These are phyloP conservation scores for Oncorhynchus masou DNA, from an alignment of 2,113 vertebrate species.

Conservation along the genomic window DNA sequence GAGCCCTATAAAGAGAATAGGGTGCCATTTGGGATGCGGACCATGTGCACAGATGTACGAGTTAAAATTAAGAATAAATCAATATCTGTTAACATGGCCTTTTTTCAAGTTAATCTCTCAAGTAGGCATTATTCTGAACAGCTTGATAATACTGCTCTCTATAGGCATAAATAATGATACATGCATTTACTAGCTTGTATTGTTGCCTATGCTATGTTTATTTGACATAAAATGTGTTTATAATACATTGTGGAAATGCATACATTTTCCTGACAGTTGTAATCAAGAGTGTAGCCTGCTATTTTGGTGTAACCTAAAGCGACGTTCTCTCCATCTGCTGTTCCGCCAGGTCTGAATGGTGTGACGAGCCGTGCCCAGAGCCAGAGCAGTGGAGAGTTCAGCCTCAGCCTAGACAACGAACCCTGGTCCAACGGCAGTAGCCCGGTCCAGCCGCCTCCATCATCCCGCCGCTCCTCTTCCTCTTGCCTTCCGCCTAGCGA, in stretches of 20 bases:
- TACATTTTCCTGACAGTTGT: too few species aligned
- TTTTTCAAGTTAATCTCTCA: slow-evolving; percentile 65
- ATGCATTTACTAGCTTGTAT: too few species aligned
- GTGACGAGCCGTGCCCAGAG: slow-evolving; percentile 87
- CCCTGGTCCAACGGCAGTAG: slow-evolving; percentile 90
- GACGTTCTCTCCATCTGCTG: not conserved
- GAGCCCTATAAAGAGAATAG: too few species aligned
- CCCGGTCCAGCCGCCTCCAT: slow-evolving; percentile 76
- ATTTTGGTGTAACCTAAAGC: not conserved
- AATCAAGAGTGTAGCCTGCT: not conserved
- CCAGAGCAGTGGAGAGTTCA: slow-evolving; percentile 91
- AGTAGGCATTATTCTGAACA: not conserved
- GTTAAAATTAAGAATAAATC: slow-evolving; percentile 60
- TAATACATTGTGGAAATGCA: too few species aligned
- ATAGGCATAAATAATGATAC: slow-evolving; percentile 17
- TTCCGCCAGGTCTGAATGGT: slow-evolving; percentile 68
- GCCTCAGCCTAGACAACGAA: slow-evolving; percentile 77
- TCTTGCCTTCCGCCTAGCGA: slow-evolving; percentile 76
- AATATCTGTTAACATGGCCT: slow-evolving; percentile 65
- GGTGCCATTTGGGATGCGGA: slow-evolving; percentile 33
- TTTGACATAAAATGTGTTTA: too few species aligned
- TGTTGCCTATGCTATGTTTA: too few species aligned
- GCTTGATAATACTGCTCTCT: slow-evolving; percentile 52
- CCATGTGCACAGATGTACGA: slow-evolving; percentile 60
- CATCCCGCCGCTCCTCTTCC: slow-evolving; percentile 68